Evolutionary conservation across 2,113 vertebrate species (phyloP).

Genomic region (Lutjanus erythropterus): DNA sequence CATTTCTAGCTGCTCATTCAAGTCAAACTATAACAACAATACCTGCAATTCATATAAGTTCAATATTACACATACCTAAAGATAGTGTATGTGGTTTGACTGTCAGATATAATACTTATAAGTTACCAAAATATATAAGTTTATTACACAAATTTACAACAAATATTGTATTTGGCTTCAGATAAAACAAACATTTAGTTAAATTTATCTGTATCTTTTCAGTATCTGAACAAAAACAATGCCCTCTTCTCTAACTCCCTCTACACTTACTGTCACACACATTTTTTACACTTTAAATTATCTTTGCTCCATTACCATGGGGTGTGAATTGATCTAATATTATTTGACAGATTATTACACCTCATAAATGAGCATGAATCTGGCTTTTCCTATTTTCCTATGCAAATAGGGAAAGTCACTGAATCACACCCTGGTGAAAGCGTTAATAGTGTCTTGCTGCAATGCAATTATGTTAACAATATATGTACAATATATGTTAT

Average conservation of each 20-base stretch:
- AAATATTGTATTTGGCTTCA: no score
- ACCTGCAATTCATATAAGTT: no score
- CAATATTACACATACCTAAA: no score
- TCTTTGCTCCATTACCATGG: slow-evolving; percentile 43
- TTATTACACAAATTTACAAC: no score
- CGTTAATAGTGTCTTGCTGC: slow-evolving; percentile 3
- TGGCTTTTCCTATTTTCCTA: slow-evolving; percentile 15
- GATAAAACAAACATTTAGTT: no score
- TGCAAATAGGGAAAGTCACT: slow-evolving; percentile 21
- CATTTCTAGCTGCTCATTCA: no score
- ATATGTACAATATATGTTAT: neutral
- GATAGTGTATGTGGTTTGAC: no score
- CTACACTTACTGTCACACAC: no score
- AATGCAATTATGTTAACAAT: slow-evolving; percentile 3
- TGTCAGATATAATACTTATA: no score
- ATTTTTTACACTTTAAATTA: slow-evolving; percentile 58
- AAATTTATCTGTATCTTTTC: no score
- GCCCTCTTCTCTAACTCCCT: neutral
- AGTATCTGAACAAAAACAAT: slow-evolving; percentile 20
- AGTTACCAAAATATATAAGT: no score
- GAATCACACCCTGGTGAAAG: slow-evolving; percentile 7
- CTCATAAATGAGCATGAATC: slow-evolving; percentile 46
- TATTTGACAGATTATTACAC: slow-evolving; percentile 51
- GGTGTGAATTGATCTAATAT: slow-evolving; percentile 50
- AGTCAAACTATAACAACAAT: no score